These are phyloP conservation scores for Microplitis manilae DNA, from an alignment of 2,888 invertebrate species.

Conservation along the genomic window DNA sequence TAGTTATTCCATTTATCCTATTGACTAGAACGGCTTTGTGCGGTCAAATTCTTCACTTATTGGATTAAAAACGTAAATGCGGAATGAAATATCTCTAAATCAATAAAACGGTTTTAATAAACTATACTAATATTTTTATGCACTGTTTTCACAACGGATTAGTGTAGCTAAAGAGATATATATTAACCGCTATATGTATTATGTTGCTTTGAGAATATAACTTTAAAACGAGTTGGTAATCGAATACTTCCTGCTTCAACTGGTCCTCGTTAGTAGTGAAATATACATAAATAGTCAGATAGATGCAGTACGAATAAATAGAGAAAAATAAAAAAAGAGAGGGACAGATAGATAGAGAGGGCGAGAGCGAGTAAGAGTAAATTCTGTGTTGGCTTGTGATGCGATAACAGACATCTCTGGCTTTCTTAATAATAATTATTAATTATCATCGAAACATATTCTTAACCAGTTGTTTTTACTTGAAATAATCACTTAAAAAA, in stretches of 20 bases:
- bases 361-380: neutral
- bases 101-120: neutral
- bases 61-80: too few relatives aligned
- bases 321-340: neutral
- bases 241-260: conserved; percentile 30
- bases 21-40: too few relatives aligned
- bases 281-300: conserved; percentile 23
- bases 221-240: conserved; percentile 25
- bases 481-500: conserved; percentile 8
- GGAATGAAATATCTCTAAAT: neutral
- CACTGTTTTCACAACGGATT: neutral
- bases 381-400: neutral
- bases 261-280: conserved; percentile 28
- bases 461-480: neutral
- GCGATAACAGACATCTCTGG: neutral
- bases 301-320: neutral
- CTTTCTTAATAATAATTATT: conserved; percentile 10
- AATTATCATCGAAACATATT: neutral
- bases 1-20: too few relatives aligned
- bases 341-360: neutral
- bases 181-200: conserved; percentile 13
- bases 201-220: conserved; percentile 15
- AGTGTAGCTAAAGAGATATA: conserved; percentile 10
- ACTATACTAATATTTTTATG: neutral
- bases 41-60: neutral